Conservation (phyloP, 2,113 vertebrate species). For the Mellivora capensis region DNA sequence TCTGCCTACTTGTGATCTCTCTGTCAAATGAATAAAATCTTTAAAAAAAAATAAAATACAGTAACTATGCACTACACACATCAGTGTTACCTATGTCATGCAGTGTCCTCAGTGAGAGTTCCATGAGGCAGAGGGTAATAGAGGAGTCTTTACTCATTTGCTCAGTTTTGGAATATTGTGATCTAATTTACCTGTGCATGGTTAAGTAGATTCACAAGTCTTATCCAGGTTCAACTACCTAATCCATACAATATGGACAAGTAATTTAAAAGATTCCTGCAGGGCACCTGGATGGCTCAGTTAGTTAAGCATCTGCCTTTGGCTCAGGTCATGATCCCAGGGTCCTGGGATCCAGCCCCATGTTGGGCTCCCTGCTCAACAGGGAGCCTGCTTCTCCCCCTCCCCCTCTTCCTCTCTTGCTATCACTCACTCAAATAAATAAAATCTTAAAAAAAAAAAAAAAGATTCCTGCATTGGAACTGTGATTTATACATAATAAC, state of each 20-base stretch:
- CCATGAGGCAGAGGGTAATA: not conserved
- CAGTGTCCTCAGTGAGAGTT: not conserved
- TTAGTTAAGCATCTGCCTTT: not conserved
- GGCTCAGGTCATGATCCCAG: not conserved
- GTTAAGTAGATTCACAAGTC: not conserved
- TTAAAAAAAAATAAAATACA: too few species aligned
- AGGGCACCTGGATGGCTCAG: not conserved
- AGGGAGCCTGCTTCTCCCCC: not conserved
- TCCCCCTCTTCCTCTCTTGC: too few species aligned
- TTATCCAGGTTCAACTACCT: not conserved
- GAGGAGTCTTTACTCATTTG: not conserved
- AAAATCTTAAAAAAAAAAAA: not conserved
- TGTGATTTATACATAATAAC: not conserved
- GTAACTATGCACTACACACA: not conserved
- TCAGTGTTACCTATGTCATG: not conserved
- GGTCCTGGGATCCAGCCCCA: not conserved
- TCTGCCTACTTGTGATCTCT: too few species aligned
- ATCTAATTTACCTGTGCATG: not conserved
- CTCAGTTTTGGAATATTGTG: not conserved
- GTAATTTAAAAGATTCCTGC: slow-evolving; percentile 1
- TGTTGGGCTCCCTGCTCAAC: too few species aligned
- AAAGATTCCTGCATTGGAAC: slow-evolving; percentile 5
- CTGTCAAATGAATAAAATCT: too few species aligned
- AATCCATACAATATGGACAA: not conserved
- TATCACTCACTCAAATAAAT: not conserved